These are phyloP conservation scores for Blera fallax DNA, from an alignment of 2,888 invertebrate genomes.

Conservation along the genomic window DNA sequence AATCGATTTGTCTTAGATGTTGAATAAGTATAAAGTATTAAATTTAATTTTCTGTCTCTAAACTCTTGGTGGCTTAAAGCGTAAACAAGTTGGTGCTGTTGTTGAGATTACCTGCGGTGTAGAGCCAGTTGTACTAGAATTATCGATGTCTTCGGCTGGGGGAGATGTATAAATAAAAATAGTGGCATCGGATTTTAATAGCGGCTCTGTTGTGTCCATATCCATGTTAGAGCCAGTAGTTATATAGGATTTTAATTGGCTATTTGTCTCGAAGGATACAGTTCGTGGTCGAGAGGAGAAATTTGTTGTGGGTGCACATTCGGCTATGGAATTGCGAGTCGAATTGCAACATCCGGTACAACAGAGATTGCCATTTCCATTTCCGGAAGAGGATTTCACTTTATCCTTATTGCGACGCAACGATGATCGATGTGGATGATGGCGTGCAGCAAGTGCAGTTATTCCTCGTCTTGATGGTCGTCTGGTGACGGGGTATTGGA, in stretches of 20 bases:
- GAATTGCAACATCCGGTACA: constrained; percentile 73
- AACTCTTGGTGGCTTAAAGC: constrained; percentile 75
- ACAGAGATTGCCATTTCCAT: constrained; percentile 75
- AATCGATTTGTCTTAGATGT: constrained; percentile 67
- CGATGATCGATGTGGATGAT: constrained; percentile 83
- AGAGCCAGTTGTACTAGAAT: constrained; percentile 63
- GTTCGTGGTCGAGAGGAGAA: constrained; percentile 67
- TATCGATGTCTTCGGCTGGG: constrained; percentile 65
- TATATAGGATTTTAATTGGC: constrained; percentile 56
- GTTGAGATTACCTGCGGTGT: constrained; percentile 58
- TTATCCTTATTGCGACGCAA: constrained; percentile 85
- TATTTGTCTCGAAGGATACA: constrained; percentile 70
- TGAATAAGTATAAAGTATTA: neutral
- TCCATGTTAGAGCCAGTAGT: constrained; percentile 54
- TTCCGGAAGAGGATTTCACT: constrained; percentile 69
- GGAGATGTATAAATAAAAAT: constrained; percentile 67
- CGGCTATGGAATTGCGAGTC: constrained; percentile 78
- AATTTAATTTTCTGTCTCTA: neutral
- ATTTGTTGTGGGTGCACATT: constrained; percentile 73
- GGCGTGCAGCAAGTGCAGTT: constrained; percentile 81
- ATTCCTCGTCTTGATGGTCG: constrained; percentile 84
- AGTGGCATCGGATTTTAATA: constrained; percentile 55
- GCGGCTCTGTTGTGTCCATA: constrained; percentile 63
- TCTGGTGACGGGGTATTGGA: constrained; percentile 84
- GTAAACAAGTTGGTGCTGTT: constrained; percentile 71